Base-by-base conservation (phyloP, 2,797 vertebrate species). In the Lacerta bilineata region DNA sequence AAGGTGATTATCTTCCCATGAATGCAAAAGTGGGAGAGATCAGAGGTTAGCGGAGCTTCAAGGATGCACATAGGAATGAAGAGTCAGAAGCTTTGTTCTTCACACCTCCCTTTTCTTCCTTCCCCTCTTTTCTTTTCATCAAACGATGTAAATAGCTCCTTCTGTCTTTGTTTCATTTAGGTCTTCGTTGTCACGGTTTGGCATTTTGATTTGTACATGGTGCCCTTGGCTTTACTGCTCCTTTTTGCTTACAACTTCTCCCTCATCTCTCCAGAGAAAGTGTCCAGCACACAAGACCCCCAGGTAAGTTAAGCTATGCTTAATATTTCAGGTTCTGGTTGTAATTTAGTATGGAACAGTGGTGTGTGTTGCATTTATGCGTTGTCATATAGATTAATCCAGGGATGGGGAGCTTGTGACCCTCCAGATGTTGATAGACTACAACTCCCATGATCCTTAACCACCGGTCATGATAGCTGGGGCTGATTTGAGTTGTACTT, bases 201-300 rank as follows among this genome's bases (percentile, higher is more conserved):
- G 98, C 95, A 98, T 17, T 98, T 98, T 95, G 99, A 99, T 85
- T 97, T 98, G 89, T 99, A 98, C 96, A 99, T 99, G 98, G 93
- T 99, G 93, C 99, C 99, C 8, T 97, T 99, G 95, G 98, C 98
- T 85, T 95, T 99, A 81, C 93, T 99, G 83, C 94, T 99, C 82
- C 97, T 99, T 88, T 97, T 99, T 75, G 93, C 96, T 27, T 99
- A 98, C 97, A 98, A 98, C 95, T 98, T 98, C 97, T 97, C 98
- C 92, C 97, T 97, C 36, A 90, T 98, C 90, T 85, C 84, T 1
- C 93, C 95, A 1, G 98, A 98, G 92, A 98, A 97, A 95, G 94
- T 93, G 91, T 96, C 87, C 95, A 95, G 94, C 91, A 90, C 96
- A 92, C 98, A 98, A 91, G 98, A 99, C 94, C 97, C 98, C 92